Base-by-base conservation (phyloP, 2,888 invertebrate genomes). In the Steinernema scapterisci region DNA sequence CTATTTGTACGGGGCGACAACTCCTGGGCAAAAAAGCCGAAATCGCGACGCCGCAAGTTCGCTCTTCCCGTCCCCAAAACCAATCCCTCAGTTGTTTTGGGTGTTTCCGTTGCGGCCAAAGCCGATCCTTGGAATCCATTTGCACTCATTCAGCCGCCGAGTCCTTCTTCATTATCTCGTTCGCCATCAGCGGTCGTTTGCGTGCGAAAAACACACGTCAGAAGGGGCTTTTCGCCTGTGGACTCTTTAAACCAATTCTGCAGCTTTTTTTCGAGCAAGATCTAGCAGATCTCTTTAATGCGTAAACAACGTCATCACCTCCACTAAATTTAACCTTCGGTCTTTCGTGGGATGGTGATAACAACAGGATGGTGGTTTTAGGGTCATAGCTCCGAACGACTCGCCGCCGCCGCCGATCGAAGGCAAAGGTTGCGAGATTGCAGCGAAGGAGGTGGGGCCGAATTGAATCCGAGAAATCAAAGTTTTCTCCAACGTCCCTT, bases 151-250 rank as follows among this genome's bases (percentile, higher is more conserved):
- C 48, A 16, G n/a, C n/a, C n/a, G n/a, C n/a, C 38, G 3, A 9
- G 38, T 38, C 48, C 48, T 48, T 48, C 48, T 48, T 48, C 48
- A 48, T 48, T 48, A 48, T 48, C 48, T 48, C 48, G 19, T 48
- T 48, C 48, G 48, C 48, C 38, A 38, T 38, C 23, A 16, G 27
- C 31, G 16, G 31, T 63, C 63, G 31, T 63, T 63, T 38, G 63
- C 63, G 63, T 63, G 63, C 63, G 52, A 52, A 27, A 48, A 63
- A 63, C 63, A 38, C 63, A 63, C 63, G 63, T 63, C 63, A 63
- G 63, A 63, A n/a, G n/a, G n/a, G 63, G 63, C 63, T 27, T 2
- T 31, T 63, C 31, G 11, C 21, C 54, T 19, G 23, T 11, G 54
- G 19, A 19, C 31, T 31, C 63, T 25, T 27, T 63, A 63, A 63